These are phyloP conservation scores for Pseudochirops cupreus DNA, from an alignment of 2,797 vertebrate genomes.

Conservation along the genomic window DNA sequence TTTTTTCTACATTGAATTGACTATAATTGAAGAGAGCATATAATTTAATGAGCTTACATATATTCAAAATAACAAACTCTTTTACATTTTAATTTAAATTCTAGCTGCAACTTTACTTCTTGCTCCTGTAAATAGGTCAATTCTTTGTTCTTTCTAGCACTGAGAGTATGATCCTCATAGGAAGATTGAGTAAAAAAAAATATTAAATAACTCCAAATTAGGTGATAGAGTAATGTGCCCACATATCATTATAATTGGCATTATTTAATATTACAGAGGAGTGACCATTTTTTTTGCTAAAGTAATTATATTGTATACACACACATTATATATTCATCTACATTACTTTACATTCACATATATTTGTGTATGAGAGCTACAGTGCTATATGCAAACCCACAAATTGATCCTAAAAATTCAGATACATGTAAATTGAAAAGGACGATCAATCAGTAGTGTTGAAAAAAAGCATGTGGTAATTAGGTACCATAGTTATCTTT, in stretches of 20 bases:
- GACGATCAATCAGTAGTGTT: not conserved
- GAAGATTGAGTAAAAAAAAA: conserved; percentile 14
- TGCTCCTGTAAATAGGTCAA: conserved; percentile 41
- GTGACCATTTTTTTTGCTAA: not conserved
- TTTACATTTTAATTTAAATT: conserved; percentile 55
- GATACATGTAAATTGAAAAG: not conserved
- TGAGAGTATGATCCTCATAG: not conserved
- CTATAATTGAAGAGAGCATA: conserved; percentile 6
- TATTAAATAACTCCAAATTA: conserved; percentile 37
- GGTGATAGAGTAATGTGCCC: conserved; percentile 31
- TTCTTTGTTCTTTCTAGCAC: conserved; percentile 37
- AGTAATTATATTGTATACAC: not conserved
- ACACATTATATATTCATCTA: not conserved
- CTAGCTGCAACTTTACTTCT: conserved; percentile 1
- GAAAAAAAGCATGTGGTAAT: not conserved
- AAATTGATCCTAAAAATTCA: not conserved
- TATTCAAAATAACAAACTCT: conserved; percentile 34
- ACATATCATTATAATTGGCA: not conserved
- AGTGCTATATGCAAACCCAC: not conserved
- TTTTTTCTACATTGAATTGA: conserved; percentile 9
- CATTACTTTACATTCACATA: not conserved
- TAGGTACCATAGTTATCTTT: conserved; percentile 2
- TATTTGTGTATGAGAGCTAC: not conserved
- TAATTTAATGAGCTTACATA: not conserved
- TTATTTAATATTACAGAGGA: conserved; percentile 1